These are phyloP conservation scores for Euwallacea fornicatus DNA, from an alignment of 1,140 invertebrate species.

Conservation along the genomic window DNA sequence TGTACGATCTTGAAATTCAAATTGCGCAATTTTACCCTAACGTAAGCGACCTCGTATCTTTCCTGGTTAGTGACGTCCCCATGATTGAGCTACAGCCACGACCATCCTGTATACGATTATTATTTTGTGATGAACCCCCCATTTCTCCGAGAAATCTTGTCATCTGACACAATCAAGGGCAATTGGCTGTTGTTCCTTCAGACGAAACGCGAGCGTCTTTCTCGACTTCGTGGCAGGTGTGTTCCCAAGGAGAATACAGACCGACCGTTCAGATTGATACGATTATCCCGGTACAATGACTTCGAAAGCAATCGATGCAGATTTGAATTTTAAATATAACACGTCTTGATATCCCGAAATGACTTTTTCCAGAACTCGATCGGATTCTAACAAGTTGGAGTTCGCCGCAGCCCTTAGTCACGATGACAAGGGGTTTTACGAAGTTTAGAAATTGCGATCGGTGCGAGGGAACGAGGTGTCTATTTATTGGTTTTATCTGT, in stretches of 20 bases:
- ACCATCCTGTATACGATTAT: too few relatives aligned
- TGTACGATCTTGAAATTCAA: too few relatives aligned
- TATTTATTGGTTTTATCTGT: too few relatives aligned
- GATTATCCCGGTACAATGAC: slow-evolving; percentile 30
- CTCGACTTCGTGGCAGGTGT: neutral
- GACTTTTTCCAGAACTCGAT: slow-evolving; percentile 26
- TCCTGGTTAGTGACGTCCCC: too few relatives aligned
- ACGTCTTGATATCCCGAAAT: slow-evolving; percentile 35
- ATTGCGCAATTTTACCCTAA: too few relatives aligned
- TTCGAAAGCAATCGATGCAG: slow-evolving; percentile 31
- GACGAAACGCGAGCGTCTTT: too few relatives aligned
- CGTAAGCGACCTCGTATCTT: too few relatives aligned
- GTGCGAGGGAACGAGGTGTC: neutral
- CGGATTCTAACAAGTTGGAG: slow-evolving; percentile 27
- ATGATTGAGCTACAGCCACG: too few relatives aligned
- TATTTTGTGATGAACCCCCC: too few relatives aligned
- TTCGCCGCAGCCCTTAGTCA: slow-evolving; percentile 18
- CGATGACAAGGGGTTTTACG: slow-evolving; percentile 16
- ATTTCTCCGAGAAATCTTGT: too few relatives aligned
- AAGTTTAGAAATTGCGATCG: neutral
- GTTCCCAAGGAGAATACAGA: neutral
- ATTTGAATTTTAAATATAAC: slow-evolving; percentile 37
- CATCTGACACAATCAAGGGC: too few relatives aligned
- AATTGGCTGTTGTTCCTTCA: too few relatives aligned
- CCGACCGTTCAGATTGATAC: slow-evolving; percentile 28